Percentiles rank a stretch among this genome's conserved stretches.
These are phyloP conservation scores for Nyctalus aviator DNA, from an alignment of 2,797 vertebrate species.

Conservation along the genomic window DNA sequence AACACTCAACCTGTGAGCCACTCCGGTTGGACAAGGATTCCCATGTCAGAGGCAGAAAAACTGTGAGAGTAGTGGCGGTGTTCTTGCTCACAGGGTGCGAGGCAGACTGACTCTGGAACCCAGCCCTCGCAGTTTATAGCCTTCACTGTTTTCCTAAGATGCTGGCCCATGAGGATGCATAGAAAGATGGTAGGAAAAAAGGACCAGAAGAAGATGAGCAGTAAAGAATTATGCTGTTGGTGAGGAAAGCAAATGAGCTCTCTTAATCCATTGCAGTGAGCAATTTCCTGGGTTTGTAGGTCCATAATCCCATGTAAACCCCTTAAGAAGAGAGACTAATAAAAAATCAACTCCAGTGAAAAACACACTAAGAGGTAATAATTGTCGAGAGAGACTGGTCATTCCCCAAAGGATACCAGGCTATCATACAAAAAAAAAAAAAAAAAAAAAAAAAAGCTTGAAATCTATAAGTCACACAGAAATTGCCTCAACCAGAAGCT, in stretches of 20 bases:
- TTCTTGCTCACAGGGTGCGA: no score
- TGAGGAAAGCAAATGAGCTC: not conserved
- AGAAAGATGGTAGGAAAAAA: not conserved
- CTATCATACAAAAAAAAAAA: not conserved
- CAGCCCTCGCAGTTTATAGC: not conserved
- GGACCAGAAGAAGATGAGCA: not conserved
- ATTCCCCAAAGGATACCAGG: not conserved
- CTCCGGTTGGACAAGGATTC: not conserved
- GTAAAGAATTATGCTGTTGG: not conserved
- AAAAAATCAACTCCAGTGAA: not conserved
- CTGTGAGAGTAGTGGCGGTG: not conserved
- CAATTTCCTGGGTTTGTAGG: conserved; percentile 43
- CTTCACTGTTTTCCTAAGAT: not conserved
- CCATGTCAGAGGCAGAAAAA: not conserved
- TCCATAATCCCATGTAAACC: conserved; percentile 37
- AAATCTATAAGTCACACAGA: conserved; percentile 18
- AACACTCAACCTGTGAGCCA: no score
- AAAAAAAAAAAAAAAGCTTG: not conserved
- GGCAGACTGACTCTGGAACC: fast-evolving
- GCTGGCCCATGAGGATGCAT: not conserved
- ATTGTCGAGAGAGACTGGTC: not conserved
- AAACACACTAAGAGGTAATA: not conserved
- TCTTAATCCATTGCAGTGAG: conserved; percentile 23
- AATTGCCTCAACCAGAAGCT: conserved; percentile 53
- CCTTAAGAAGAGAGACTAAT: conserved; percentile 37